Percentiles rank a stretch among this genome's conserved stretches.
These are phyloP conservation scores for Sebastes nivosus DNA, from an alignment of 2,797 vertebrate genomes.

Conservation along the genomic window DNA sequence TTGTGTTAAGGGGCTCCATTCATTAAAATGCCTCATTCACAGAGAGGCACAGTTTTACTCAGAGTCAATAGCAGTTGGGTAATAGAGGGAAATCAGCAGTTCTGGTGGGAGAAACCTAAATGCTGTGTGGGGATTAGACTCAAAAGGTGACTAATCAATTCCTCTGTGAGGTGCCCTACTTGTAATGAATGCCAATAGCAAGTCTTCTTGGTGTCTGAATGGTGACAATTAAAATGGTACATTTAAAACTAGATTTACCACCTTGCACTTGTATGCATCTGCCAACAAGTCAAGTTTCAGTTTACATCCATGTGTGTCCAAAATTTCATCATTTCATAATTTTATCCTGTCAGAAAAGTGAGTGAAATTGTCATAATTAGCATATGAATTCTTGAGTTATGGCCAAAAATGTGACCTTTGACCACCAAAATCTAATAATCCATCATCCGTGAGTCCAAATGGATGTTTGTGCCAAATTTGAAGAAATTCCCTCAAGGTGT, in stretches of 20 bases:
- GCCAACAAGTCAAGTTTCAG: too few species aligned
- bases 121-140: neutral
- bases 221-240: neutral
- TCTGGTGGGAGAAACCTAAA: conserved; percentile 6
- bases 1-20: conserved; percentile 44
- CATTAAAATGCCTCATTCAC: conserved; percentile 47
- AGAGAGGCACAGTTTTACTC: conserved; percentile 1
- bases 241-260: neutral
- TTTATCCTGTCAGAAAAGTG: neutral
- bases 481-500: neutral
- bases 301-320: too few species aligned
- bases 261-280: neutral
- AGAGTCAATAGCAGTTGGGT: conserved; percentile 40
- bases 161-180: neutral
- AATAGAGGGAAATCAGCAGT: conserved; percentile 28
- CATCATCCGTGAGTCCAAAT: neutral
- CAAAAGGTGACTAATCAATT: conserved; percentile 52
- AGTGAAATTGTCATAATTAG: neutral
- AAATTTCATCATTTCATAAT: neutral
- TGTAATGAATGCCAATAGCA: neutral
- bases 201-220: neutral
- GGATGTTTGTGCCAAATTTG: neutral
- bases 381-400: neutral
- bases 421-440: neutral
- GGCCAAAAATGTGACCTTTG: neutral